These are phyloP conservation scores for Gastracanthus pulcherrimus DNA, from an alignment of 2,888 invertebrate species.

Conservation along the genomic window DNA sequence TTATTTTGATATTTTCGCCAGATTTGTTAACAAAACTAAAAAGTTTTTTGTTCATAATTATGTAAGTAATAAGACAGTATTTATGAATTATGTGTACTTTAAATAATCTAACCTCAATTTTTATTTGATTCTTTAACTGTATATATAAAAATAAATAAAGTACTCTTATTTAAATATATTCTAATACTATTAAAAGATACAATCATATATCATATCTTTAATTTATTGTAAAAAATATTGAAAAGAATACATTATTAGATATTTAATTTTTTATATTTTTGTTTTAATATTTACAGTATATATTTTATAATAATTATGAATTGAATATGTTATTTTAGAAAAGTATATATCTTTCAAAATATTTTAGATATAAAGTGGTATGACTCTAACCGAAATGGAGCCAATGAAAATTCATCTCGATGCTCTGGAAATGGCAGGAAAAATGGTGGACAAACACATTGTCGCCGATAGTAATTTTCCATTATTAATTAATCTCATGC, in stretches of 20 bases:
- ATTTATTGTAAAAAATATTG: background rate
- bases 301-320: no score
- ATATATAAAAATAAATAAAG: background rate
- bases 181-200: no score
- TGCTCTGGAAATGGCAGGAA: constrained; percentile 87
- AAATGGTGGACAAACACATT: constrained; percentile 88
- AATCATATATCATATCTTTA: background rate
- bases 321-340: background rate
- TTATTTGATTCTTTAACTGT: background rate
- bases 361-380: constrained; percentile 33
- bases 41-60: constrained; percentile 7
- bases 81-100: background rate
- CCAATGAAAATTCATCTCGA: constrained; percentile 79
- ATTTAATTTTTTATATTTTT: background rate
- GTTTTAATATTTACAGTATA: background rate
- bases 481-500: constrained; percentile 82
- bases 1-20: constrained; percentile 19
- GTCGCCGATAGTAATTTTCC: constrained; percentile 85
- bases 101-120: background rate
- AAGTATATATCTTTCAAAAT: background rate
- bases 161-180: no score
- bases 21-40: background rate
- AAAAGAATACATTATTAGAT: background rate
- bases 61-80: constrained; percentile 33
- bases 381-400: constrained; percentile 70